Base-by-base conservation (phyloP, 2,888 invertebrate species). In the Nematopogon swammerdamellus region DNA sequence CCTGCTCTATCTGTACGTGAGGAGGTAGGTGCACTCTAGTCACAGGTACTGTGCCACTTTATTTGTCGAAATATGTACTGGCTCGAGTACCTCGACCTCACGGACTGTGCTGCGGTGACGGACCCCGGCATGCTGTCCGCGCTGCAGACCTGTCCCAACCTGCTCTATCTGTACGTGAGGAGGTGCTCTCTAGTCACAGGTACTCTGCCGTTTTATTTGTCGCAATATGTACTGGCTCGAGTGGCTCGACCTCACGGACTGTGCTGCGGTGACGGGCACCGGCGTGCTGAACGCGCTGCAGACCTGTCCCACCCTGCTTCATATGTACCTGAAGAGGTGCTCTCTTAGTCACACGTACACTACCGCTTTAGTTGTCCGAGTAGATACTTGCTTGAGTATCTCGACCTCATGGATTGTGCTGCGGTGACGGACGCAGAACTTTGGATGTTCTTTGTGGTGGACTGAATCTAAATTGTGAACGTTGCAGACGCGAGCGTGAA, bases 211-310 rank as follows among this genome's bases (percentile, higher is more conserved):
- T 10, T 25, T 10, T n/a, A n/a, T n/a, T 52, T 93, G 92, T 67
- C 82, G 86, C 19, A 85, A 88, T 64, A 85, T 93, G 55, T 89
- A 90, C 56, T 91, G 90, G 45, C 80, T 95, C 45, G 93, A 95
- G 66, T 92, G 91, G 68, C 82, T 96, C 56, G 95, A 96, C 74
- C 82, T 96, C 59, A 95, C 95, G 4, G 95, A 96, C 70, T 96
- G 96, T 64, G 84, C 86, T 51, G 84, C 86, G 17, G 83, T 96
- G 44, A 90, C 92, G 53, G 95, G 96, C 68, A 85, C 87, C 19
- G 93, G 94, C 1, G 82, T 96, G 14, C 86, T 90, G 58, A 85
- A 91, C 45, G 85, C 95, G 48, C 89, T 95, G 10, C 86, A 91
- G 55, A 92, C 92, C 59, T 95, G 94, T 68, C 91, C 94, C 0